phyloP scores from a whole-genome alignment of 2,797 vertebrate genomes.

The Amazonetta brasiliensis region DNA sequence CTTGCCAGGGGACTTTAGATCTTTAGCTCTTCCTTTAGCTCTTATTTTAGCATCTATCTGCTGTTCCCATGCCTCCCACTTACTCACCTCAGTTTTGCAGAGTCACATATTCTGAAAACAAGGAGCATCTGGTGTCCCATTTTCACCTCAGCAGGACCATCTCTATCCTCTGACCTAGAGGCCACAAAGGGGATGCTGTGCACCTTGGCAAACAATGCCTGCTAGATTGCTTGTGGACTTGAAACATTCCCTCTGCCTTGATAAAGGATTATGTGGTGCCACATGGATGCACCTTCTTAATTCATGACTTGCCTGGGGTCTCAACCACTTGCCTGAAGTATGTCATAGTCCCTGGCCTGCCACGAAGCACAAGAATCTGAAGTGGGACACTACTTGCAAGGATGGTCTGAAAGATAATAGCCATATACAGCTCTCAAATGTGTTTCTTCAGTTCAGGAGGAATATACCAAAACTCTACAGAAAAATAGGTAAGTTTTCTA shows the following conservation, averaged over 20 bases:
- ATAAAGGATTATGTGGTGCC: neutral
- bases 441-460: neutral
- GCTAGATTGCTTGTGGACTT: neutral
- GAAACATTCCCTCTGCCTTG: neutral
- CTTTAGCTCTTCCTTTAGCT: neutral
- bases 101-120: neutral
- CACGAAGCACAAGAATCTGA: neutral
- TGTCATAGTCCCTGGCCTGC: fast-evolving
- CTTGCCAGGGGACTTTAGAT: neutral
- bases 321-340: neutral
- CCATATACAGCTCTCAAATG: neutral
- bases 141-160: neutral
- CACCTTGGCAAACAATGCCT: neutral
- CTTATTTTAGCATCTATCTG: neutral
- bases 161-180: neutral
- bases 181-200: neutral
- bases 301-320: neutral
- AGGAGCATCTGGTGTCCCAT: neutral
- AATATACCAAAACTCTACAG: neutral
- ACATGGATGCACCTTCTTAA: neutral
- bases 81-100: neutral
- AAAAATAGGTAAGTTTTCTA: neutral
- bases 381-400: neutral
- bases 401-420: neutral
- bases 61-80: neutral